Evolutionary conservation across 2,113 vertebrate genomes (phyloP).

Genomic region (Elachura formosa): DNA sequence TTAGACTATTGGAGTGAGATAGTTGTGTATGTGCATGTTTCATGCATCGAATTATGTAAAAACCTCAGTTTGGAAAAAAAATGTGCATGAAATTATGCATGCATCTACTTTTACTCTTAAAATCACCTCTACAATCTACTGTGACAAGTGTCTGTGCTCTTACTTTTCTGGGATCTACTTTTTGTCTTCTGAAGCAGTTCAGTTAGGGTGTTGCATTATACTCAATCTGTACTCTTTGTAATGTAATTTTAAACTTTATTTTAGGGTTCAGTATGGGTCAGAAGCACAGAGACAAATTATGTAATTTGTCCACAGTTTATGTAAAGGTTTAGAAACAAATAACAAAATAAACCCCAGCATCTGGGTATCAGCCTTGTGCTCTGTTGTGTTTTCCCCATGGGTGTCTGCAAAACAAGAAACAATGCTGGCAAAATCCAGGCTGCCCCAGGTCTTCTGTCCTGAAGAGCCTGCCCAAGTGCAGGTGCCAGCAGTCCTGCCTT

Average conservation of each 20-base stretch:
- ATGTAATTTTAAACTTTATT: background rate
- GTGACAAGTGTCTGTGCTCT: background rate
- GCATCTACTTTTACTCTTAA: background rate
- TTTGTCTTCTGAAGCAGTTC: background rate
- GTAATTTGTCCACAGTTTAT: background rate
- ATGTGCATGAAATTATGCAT: background rate
- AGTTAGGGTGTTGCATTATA: background rate
- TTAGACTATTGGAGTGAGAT: background rate
- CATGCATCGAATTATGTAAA: background rate
- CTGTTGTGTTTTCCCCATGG: background rate
- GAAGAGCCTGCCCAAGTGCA: background rate
- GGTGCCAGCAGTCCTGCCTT: background rate
- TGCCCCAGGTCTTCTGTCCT: background rate
- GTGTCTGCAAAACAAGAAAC: background rate
- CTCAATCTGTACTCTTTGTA: background rate
- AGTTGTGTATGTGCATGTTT: background rate
- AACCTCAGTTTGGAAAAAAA: background rate
- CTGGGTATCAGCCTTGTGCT: background rate
- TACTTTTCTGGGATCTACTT: background rate
- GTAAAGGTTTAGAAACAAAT: background rate
- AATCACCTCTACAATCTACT: background rate
- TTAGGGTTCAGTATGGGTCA: background rate
- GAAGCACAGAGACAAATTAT: background rate
- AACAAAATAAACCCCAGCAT: background rate
- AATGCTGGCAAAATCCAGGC: background rate